A percentile compares a stretch with the other conserved stretches of the same genome.
These are phyloP conservation scores for Antedon mediterranea DNA, from an alignment of 53 echinoderm and acorn worm species.

Conservation along the genomic window DNA sequence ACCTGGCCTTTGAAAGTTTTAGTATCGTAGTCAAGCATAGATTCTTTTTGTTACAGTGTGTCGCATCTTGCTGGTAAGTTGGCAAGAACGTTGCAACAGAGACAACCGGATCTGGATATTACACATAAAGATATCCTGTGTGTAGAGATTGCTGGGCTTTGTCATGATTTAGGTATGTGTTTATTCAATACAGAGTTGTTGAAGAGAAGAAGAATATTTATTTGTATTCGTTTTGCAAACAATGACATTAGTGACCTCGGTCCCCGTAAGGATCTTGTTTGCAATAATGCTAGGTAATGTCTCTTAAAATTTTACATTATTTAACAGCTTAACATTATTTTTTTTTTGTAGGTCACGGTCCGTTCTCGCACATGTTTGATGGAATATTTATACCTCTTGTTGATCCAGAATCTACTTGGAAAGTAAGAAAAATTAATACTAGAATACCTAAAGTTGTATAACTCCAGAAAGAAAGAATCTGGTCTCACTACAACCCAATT, in stretches of 20 bases:
- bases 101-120: slow-evolving; percentile 60
- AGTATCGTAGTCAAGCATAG: not conserved
- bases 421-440: no score
- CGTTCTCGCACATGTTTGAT: slow-evolving; percentile 92
- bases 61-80: slow-evolving; percentile 61
- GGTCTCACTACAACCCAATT: no score
- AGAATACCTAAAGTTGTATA: no score
- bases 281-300: no score
- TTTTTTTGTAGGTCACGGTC: slow-evolving; percentile 60
- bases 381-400: slow-evolving; percentile 57
- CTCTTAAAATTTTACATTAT: not conserved
- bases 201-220: no score
- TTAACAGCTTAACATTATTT: not conserved
- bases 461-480: no score
- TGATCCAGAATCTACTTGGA: slow-evolving; percentile 45
- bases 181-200: no score
- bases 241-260: no score
- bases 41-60: slow-evolving; percentile 32
- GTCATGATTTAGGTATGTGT: slow-evolving; percentile 73
- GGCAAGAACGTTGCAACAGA: slow-evolving; percentile 31
- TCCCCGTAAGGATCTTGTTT: no score
- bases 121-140: slow-evolving; percentile 47
- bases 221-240: no score
- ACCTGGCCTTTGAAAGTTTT: not conserved
- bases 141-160: no score